Evolutionary conservation across 2,888 invertebrate species (phyloP).

Genomic region (Hedychridium roseum): DNA sequence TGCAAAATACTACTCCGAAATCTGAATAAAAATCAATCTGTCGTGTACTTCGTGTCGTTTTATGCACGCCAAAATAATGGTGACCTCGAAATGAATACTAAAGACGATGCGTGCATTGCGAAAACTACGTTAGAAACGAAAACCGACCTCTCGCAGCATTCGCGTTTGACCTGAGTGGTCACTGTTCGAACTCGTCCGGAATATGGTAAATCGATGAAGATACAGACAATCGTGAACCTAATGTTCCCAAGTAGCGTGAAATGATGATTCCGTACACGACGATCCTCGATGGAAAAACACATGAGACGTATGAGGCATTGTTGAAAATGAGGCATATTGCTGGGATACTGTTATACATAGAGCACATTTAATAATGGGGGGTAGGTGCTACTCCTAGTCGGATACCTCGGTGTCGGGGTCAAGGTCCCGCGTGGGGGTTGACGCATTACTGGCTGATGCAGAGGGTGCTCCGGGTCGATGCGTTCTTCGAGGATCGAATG

Average conservation of each 20-base stretch:
- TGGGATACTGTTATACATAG: conserved; percentile 41
- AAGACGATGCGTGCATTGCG: too few species aligned
- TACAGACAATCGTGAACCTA: neutral
- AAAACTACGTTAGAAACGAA: too few species aligned
- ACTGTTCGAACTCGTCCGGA: too few species aligned
- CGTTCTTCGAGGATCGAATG: conserved; percentile 80
- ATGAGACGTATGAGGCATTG: conserved; percentile 36
- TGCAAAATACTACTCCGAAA: neutral
- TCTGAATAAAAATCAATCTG: neutral
- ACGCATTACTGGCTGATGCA: conserved; percentile 65
- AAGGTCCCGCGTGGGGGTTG: conserved; percentile 66
- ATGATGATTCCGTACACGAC: neutral
- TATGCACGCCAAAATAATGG: too few species aligned
- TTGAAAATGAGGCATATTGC: conserved; percentile 40
- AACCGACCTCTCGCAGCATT: too few species aligned
- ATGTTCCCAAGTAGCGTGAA: neutral
- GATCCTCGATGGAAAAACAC: neutral
- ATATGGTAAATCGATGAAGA: neutral
- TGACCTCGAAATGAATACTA: too few species aligned
- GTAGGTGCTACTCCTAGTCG: conserved; percentile 56
- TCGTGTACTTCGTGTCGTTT: neutral
- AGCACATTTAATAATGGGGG: conserved; percentile 44
- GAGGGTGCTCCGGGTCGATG: conserved; percentile 64
- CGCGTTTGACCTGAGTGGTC: too few species aligned
- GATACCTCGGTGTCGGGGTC: conserved; percentile 69